A percentile compares a stretch with the other conserved stretches of the same genome.
phyloP scores from a whole-genome alignment of 1,140 invertebrate genomes.

The Heliconius melpomene region DNA sequence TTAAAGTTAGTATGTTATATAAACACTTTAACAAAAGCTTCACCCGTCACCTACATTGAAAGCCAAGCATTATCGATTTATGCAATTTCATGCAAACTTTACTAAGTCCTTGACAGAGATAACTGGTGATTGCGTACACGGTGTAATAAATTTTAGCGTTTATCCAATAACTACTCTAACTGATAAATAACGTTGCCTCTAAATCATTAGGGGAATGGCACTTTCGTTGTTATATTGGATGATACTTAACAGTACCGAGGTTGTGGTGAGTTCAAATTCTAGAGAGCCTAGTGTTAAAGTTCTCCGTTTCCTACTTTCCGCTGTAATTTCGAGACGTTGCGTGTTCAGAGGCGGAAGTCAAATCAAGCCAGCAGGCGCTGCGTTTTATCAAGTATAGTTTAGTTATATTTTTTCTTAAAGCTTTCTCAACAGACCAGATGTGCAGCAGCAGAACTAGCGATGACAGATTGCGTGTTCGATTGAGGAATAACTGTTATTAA shows the following conservation, averaged over 20 bases:
- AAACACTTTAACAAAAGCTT: slow-evolving; percentile 12
- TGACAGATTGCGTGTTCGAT: no score
- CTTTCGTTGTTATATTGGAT: background rate
- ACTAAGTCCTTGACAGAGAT: slow-evolving; percentile 14
- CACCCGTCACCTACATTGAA: background rate
- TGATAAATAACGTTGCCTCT: background rate
- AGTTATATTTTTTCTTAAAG: no score
- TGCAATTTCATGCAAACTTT: slow-evolving; percentile 14
- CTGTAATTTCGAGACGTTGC: no score
- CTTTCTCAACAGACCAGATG: no score
- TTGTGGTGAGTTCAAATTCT: background rate
- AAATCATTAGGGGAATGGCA: background rate
- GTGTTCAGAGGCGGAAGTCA: no score
- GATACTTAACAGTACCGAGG: background rate
- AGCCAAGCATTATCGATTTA: slow-evolving; percentile 7
- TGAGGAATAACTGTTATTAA: no score
- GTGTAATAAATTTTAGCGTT: slow-evolving; percentile 11
- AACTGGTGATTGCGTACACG: slow-evolving; percentile 11
- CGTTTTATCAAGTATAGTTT: no score
- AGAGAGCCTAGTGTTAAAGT: no score
- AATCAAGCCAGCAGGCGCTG: no score
- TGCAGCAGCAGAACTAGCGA: no score
- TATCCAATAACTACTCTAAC: slow-evolving; percentile 1
- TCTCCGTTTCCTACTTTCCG: no score
- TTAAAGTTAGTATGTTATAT: background rate